Percentiles rank a stretch among this genome's conserved stretches.
Evolutionary conservation across 2,113 vertebrate genomes (phyloP).

Genomic region (Pterocles orientalis): DNA sequence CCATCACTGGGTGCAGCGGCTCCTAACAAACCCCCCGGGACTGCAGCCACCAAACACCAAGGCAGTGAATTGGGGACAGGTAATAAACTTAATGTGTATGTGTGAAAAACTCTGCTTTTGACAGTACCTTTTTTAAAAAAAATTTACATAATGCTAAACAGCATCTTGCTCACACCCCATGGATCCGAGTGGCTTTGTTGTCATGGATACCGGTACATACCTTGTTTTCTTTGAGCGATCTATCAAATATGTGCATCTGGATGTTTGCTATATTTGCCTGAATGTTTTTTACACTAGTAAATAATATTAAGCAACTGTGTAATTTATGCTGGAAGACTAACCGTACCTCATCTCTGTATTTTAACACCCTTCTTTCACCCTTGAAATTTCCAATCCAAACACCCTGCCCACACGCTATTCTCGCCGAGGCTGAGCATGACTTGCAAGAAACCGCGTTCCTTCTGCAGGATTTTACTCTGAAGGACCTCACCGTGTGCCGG

Average conservation of each 20-base stretch:
- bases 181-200: slow-evolving; percentile 62
- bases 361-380: slow-evolving; percentile 32
- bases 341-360: slow-evolving; percentile 29
- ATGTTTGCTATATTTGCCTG: slow-evolving; percentile 29
- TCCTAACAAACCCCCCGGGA: fast-evolving
- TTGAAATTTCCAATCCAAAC: slow-evolving; percentile 2
- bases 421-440: background rate
- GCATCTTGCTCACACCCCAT: slow-evolving; percentile 45
- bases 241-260: slow-evolving; percentile 56
- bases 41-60: background rate
- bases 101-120: background rate
- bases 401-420: background rate
- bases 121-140: background rate
- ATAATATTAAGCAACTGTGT: slow-evolving; percentile 68
- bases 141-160: slow-evolving; percentile 54
- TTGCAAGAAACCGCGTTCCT: background rate
- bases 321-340: slow-evolving; percentile 59
- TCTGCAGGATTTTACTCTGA: background rate
- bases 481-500: fast-evolving
- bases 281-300: slow-evolving; percentile 60
- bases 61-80: background rate
- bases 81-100: background rate
- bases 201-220: slow-evolving; percentile 75
- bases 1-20: no score
- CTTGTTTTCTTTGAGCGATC: slow-evolving; percentile 65